Evolutionary conservation across 1,140 invertebrate genomes (phyloP), one percentile per base, ranked within the genome.

Genomic region (Protaetia brevitarsis): DNA sequence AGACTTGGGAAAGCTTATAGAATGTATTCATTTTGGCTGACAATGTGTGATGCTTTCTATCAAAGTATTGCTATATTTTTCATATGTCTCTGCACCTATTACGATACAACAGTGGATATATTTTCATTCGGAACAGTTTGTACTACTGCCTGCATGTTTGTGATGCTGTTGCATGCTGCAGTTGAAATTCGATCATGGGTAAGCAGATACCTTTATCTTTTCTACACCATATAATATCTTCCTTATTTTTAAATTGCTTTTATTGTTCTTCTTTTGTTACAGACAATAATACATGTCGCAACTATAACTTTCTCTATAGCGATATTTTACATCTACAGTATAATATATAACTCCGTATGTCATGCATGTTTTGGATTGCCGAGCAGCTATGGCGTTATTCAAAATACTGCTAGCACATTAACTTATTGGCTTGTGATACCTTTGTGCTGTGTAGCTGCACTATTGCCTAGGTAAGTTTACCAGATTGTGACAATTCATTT

Each of bases 161-260:
- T 92, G 36, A 95, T 95, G 87, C 81, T 95, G 27, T 78, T 89
- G 36, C 90, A 95, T 76, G 88, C 92, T 72, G 88, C 88, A 61
- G 89, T 97, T 64, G 95, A 97, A 85, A 94, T 89, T 19, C 88
- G 87, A 79, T 95, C 93, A 72, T 97, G 95, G 95, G 94, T 97
- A 81, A 88, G 86, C 82, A 28, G n/a, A 34, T 56, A 8, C 8
- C 8, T 19, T 56, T 11, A 19, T 6, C 8, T 8, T 56, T 62
- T 62, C 21, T 19, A 62, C 8, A 13, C 8, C 13, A 34, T 51
- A 34, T 61, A 34, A 36, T 61, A n/a, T n/a, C n/a, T n/a, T n/a
- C n/a, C n/a, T n/a, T n/a, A n/a, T 61, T 21, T 36, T 61, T 0
- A 27, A 16, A 56, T 6, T 56, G 2, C 16, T 19, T 56, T 56